Conservation (phyloP, 1,140 invertebrate genomes). For the Heliconius melpomene region DNA sequence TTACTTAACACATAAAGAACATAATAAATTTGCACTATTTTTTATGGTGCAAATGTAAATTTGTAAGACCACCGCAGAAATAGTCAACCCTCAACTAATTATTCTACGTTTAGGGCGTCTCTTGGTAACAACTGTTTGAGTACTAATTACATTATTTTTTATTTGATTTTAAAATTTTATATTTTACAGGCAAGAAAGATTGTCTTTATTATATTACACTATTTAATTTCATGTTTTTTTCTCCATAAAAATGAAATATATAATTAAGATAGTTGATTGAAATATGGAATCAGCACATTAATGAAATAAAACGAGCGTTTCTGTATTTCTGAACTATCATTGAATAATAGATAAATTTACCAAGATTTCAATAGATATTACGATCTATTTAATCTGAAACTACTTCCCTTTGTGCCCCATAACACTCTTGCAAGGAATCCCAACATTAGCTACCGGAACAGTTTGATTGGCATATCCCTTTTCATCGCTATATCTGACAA, state of each 20-base stretch:
- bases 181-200: too few relatives aligned
- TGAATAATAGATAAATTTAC: neutral
- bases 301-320: neutral
- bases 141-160: conserved; percentile 66
- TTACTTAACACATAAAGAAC: conserved; percentile 31
- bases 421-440: conserved; percentile 28
- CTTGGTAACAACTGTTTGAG: conserved; percentile 69
- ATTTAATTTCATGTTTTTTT: too few relatives aligned
- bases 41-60: conserved; percentile 4
- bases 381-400: conserved; percentile 29
- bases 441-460: conserved; percentile 34
- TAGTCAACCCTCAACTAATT: conserved; percentile 67
- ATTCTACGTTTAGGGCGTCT: conserved; percentile 72
- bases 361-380: conserved; percentile 25
- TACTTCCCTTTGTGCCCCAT: conserved; percentile 27
- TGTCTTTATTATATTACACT: too few relatives aligned
- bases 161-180: neutral
- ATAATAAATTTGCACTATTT: conserved; percentile 27
- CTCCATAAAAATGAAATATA: too few relatives aligned
- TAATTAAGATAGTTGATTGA: too few relatives aligned
- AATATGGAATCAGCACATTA: too few relatives aligned
- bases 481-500: conserved; percentile 48
- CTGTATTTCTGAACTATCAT: neutral
- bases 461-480: conserved; percentile 61
- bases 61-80: conserved; percentile 55